Evolutionary conservation across 1,140 invertebrate genomes (phyloP), one percentile per base, ranked within the genome.

Genomic region (Phymastichus coffea): DNA sequence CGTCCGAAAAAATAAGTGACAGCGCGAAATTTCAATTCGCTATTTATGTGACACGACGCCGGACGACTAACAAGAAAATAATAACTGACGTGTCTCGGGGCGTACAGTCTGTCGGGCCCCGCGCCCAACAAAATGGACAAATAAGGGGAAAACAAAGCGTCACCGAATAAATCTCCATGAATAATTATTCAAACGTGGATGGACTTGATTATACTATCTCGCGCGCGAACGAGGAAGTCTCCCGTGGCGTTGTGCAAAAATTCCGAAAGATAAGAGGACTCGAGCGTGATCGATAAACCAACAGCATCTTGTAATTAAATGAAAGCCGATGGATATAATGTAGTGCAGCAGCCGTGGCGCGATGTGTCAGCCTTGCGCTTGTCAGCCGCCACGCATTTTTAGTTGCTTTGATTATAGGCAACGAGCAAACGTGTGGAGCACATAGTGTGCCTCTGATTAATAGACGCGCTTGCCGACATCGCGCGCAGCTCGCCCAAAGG

Each of bases 81-180:
- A n/a, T n/a, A n/a, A n/a, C n/a, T n/a, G n/a, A n/a, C n/a, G n/a
- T n/a, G n/a, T n/a, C n/a, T n/a, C n/a, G n/a, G n/a, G n/a, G n/a
- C n/a, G n/a, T n/a, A n/a, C n/a, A n/a, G n/a, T n/a, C n/a, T n/a
- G n/a, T n/a, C n/a, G n/a, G n/a, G n/a, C n/a, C n/a, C n/a, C n/a
- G n/a, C n/a, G n/a, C n/a, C n/a, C n/a, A n/a, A n/a, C n/a, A n/a
- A n/a, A n/a, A n/a, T n/a, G n/a, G n/a, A n/a, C n/a, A n/a, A n/a
- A n/a, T n/a, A n/a, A n/a, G n/a, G n/a, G n/a, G 22, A 53, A 53
- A 59, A 59, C 57, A 59, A 52, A 53, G 57, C n/a, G n/a, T n/a
- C n/a, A n/a, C n/a, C 4, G 30, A 53, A 46, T 47, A 28, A 22
- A 53, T 59, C 47, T 53, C 19, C 57, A 59, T 53, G 57, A 38